phyloP scores from a whole-genome alignment of 2,113 vertebrate species.

The Tonatia bakeri region DNA sequence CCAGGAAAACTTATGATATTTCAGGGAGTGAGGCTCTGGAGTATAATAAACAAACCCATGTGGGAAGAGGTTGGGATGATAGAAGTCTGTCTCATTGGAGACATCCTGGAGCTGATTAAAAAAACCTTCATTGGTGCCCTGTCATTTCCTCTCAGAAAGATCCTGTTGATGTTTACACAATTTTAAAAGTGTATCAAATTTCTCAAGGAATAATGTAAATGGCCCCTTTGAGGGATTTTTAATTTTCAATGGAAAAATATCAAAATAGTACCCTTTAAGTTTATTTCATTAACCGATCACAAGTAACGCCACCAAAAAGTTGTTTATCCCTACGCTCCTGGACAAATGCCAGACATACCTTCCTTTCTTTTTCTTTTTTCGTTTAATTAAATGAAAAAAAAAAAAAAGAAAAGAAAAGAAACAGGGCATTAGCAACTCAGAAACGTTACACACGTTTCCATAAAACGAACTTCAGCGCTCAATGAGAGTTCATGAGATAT shows the following conservation, averaged over 20 bases:
- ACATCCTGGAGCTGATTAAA: conserved; percentile 60
- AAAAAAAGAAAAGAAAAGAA: not conserved
- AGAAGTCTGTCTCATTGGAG: not conserved
- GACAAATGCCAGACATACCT: conserved; percentile 67
- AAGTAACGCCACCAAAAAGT: not conserved
- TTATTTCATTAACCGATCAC: not conserved
- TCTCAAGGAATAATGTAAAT: not conserved
- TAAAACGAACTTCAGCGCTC: not conserved
- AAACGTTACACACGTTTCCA: conserved; percentile 1
- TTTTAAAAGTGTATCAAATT: conserved; percentile 5
- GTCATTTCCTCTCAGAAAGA: conserved; percentile 65
- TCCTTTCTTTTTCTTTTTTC: conserved; percentile 36
- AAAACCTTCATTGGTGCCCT: conserved; percentile 38
- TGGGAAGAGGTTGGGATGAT: not conserved
- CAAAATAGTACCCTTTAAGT: not conserved
- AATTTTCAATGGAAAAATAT: not conserved
- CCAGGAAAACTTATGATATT: not conserved
- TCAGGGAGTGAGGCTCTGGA: not conserved
- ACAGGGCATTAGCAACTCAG: not conserved
- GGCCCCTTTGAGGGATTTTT: not conserved
- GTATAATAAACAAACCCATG: not conserved
- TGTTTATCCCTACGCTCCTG: conserved; percentile 43
- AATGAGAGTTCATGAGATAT: not conserved
- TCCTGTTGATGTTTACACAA: conserved; percentile 51
- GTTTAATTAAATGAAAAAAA: not conserved